phyloP scores from a whole-genome alignment of 2,113 vertebrate genomes.

The Eubucco bourcierii region DNA sequence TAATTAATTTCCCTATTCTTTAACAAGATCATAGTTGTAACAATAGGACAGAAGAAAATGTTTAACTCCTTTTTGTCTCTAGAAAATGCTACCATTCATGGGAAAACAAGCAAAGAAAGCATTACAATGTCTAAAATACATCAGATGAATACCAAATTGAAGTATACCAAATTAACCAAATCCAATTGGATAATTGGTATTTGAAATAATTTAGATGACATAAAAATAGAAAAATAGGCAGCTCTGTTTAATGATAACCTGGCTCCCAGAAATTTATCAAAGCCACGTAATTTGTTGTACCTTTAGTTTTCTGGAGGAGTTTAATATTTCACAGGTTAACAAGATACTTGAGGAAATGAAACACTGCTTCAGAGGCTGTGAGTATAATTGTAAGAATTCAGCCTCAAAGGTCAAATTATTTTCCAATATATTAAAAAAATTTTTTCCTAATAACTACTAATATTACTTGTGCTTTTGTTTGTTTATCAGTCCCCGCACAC shows the following conservation, averaged over 20 bases:
- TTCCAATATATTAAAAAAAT: background rate
- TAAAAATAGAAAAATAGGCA: background rate
- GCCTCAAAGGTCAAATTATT: background rate
- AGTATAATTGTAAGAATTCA: background rate
- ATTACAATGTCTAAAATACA: background rate
- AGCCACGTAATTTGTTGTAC: background rate
- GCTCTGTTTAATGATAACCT: background rate
- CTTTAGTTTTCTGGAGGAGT: background rate
- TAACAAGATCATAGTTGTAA: background rate
- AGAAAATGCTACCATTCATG: background rate
- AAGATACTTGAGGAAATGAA: background rate
- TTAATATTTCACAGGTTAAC: background rate
- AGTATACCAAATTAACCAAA: background rate
- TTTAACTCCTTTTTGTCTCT: background rate
- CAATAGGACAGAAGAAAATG: background rate
- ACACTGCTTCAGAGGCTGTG: background rate
- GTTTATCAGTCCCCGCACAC: too few relatives aligned
- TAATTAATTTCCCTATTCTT: conserved; percentile 1
- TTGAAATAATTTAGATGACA: background rate
- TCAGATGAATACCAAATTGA: background rate
- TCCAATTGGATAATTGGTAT: background rate
- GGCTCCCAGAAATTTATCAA: background rate
- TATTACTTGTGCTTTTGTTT: background rate
- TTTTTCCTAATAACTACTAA: too few relatives aligned
- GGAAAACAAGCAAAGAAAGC: background rate